Evolutionary conservation across 1,140 invertebrate genomes (phyloP), one percentile per base, ranked within the genome.

Genomic region (Aricia agestis): DNA sequence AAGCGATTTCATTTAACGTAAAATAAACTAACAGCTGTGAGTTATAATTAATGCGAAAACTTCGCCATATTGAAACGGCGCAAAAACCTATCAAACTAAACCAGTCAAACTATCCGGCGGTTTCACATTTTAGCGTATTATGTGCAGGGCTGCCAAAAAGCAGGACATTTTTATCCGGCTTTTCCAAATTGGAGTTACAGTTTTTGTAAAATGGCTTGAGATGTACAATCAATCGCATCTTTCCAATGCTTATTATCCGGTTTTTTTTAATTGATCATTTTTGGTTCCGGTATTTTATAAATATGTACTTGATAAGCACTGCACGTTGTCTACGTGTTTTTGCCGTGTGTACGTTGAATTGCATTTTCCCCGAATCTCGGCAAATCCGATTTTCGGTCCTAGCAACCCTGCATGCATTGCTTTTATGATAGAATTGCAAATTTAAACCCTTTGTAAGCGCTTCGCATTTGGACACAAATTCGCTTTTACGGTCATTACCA

Each of bases 401-500:
- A 52, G 45, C 13, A 52, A 52, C 45, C 45, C 9, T 52, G 11
- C 45, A 15, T 52, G 77, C 78, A 76, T 79, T 76, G 80, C 78
- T 82, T 80, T 79, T 86, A 86, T 84, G 82, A 88, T 82, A 80
- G 84, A 85, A 83, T 86, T 84, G 83, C 84, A 86, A 86, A 90
- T 90, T 88, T 90, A 84, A 89, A 84, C 88, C 86, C 83, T 90
- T 89, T 84, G 86, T 88, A 89, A 87, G 84, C 84, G 81, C 79
- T 86, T 80, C 81, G 85, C 80, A 87, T 90, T 87, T 82, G 80
- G 80, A 88, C 88, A 89, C 86, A 90, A 90, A 89, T 88, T 90
- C 82, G 84, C 86, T 90, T 89, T 90, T 88, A 90, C 83, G 82
- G 78, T 82, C 79, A 90, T 90, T 90, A 89, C 86, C 88, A 90